Evolutionary conservation across 2,888 invertebrate species (phyloP).

Genomic region (Pteria penguin): DNA sequence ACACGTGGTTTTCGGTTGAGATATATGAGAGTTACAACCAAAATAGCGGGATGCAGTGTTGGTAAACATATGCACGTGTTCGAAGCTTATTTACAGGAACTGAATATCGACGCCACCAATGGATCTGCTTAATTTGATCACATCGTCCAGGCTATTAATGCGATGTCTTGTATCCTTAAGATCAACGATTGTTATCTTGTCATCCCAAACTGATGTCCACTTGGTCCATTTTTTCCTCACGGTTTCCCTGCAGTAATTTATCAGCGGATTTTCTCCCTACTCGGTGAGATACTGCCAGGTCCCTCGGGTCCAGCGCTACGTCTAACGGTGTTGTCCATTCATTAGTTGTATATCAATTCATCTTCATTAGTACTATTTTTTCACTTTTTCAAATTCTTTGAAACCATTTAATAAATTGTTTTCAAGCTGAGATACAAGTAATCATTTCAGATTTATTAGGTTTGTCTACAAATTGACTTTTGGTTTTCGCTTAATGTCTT

Average conservation of each 20-base stretch:
- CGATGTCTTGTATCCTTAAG: neutral
- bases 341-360: too few species aligned
- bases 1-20: too few species aligned
- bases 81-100: neutral
- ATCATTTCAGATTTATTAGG: too few species aligned
- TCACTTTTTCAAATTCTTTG: too few species aligned
- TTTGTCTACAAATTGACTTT: too few species aligned
- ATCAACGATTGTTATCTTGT: neutral
- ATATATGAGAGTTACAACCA: too few species aligned
- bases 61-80: neutral
- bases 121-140: neutral
- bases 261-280: neutral
- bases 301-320: neutral
- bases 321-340: too few species aligned
- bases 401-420: too few species aligned
- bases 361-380: too few species aligned
- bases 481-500: too few species aligned
- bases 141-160: neutral
- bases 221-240: neutral
- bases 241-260: constrained; percentile 3
- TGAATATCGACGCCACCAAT: neutral
- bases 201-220: neutral
- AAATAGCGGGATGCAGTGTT: too few species aligned
- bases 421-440: too few species aligned
- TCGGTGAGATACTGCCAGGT: neutral